Evolutionary conservation across 2,888 invertebrate species (phyloP), one percentile per base, ranked within the genome.

Genomic region (Tipula confusa): DNA sequence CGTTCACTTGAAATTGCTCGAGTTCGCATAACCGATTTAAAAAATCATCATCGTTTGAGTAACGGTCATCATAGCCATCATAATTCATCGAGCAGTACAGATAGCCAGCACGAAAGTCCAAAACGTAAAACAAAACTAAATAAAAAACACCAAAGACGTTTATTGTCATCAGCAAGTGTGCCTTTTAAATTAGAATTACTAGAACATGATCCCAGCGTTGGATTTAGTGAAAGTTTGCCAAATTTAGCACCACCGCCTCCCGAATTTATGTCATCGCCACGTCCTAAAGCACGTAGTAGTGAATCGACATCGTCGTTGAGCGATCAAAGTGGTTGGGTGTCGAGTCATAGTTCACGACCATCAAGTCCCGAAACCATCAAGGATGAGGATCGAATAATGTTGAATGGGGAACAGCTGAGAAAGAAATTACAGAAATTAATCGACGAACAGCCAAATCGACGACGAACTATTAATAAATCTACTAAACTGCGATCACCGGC

Each of bases 301-400:
- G 91, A 90, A 86, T 93, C 93, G 7, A 93, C 93, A 0, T 93
- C 93, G 15, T 93, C 93, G 84, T 89, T 94, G 84, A 96, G 95
- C 86, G 96, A 96, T 88, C 95, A 95, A 88, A 96, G 96, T 87
- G 96, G 96, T 0, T 96, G 96, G 96, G 95, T 96, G 0, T 95
- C 95, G 33, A 96, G 95, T 86, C 93, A 94, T 80, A 91, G 92
- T 79, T 93, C 93, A 83, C 92, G 91, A 24, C 91, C 91, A n/a
- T 93, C 93, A 0, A 91, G 92, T 83, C 93, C 93, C 3, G 93
- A 93, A 87, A 88, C 89, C 2, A 86, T 89, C 9, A 87, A 85
- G 36, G 87, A 86, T 83, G 87, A 87, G 84, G 85, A 38, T 13
- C 83, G 85, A 87, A 91, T 90, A 64, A 89, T 91, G 43, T 88